These are phyloP conservation scores for Eristalinus sepulchralis DNA, from an alignment of 2,888 invertebrate genomes.

Conservation along the genomic window DNA sequence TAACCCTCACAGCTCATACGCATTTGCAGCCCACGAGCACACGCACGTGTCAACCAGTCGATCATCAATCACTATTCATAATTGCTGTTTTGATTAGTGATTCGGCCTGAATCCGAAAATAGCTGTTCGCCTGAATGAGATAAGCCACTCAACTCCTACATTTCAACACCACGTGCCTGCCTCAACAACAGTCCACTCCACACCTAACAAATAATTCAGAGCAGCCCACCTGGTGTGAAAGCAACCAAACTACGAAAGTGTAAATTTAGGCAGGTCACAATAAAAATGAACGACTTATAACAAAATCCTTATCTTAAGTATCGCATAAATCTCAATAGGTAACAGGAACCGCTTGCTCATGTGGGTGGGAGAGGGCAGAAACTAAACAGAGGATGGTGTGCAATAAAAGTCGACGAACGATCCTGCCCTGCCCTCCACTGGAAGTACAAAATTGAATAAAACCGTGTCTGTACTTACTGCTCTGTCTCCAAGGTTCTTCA, in stretches of 20 bases:
- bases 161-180: neutral
- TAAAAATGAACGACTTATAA: neutral
- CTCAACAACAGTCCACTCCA: neutral
- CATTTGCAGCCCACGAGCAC: neutral
- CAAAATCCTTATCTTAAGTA: neutral
- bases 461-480: constrained; percentile 41
- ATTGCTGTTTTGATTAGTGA: neutral
- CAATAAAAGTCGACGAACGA: neutral
- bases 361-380: neutral
- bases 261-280: neutral
- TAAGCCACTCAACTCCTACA: neutral
- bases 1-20: neutral
- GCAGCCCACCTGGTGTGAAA: neutral
- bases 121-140: neutral
- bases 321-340: neutral
- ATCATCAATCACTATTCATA: neutral
- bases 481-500: constrained; percentile 64
- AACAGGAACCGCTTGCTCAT: neutral
- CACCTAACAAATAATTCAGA: neutral
- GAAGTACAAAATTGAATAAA: neutral
- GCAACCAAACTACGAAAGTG: neutral
- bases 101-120: neutral
- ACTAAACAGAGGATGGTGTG: neutral
- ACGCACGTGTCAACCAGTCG: neutral
- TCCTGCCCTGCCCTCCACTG: neutral